These are phyloP conservation scores for Candidula unifasciata DNA, from an alignment of 2,888 invertebrate genomes.

Conservation along the genomic window DNA sequence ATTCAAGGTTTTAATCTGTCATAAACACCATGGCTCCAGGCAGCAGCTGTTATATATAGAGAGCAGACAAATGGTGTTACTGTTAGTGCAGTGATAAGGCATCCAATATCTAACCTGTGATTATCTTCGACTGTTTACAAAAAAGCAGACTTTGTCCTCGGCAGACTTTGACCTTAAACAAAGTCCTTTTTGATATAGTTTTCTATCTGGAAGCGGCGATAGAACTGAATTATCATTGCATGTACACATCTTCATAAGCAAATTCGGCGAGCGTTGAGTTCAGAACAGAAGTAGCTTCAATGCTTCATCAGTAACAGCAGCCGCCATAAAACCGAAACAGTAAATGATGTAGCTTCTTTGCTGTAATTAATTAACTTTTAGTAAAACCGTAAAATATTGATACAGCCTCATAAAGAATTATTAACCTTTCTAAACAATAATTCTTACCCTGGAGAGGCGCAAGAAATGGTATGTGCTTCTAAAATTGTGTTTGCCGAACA, in stretches of 20 bases:
- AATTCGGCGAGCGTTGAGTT: no score
- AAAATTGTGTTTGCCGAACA: slow-evolving; percentile 23
- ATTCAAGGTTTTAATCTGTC: not conserved
- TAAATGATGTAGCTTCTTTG: no score
- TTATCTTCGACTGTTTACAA: not conserved
- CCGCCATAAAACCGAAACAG: no score
- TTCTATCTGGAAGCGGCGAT: not conserved
- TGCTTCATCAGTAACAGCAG: no score
- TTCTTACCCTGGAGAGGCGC: slow-evolving; percentile 10
- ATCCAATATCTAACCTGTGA: no score
- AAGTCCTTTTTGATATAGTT: not conserved
- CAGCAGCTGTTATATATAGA: not conserved
- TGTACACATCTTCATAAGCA: no score
- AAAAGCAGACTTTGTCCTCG: slow-evolving; percentile 8
- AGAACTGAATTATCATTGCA: not conserved
- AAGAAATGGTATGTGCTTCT: not conserved
- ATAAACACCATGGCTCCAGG: not conserved
- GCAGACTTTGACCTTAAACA: slow-evolving; percentile 12
- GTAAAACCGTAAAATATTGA: no score
- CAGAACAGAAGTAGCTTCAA: no score
- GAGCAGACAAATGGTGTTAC: not conserved
- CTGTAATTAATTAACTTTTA: no score
- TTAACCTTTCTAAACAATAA: not conserved
- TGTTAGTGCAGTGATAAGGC: not conserved
- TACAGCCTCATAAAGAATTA: no score